Conservation (phyloP, 2,888 invertebrate species). For the Torymus auratus region DNA sequence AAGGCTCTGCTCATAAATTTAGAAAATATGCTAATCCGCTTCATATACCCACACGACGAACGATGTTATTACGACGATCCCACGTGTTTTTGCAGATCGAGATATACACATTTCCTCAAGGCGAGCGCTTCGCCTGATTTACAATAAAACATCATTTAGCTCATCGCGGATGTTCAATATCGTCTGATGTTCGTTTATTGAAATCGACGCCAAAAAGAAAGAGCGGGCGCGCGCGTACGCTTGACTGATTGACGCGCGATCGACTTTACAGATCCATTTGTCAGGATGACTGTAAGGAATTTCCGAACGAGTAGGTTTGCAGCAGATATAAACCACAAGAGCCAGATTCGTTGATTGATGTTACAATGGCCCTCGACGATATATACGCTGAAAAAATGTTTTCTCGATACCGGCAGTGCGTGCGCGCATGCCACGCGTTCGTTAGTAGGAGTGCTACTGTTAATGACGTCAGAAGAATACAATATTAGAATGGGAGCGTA, state of each 20-base stretch:
- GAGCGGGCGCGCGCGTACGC: background rate
- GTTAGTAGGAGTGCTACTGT: slow-evolving; percentile 12
- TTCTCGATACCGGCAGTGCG: background rate
- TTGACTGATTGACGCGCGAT: slow-evolving; percentile 49
- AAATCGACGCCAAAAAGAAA: slow-evolving; percentile 37
- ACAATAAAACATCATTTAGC: slow-evolving; percentile 14
- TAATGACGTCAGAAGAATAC: slow-evolving; percentile 49
- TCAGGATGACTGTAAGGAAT: slow-evolving; percentile 50
- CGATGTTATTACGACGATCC: too few species aligned
- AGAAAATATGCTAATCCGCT: slow-evolving; percentile 19
- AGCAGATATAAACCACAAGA: slow-evolving; percentile 10
- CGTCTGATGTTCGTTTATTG: slow-evolving; percentile 39
- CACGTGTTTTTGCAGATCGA: background rate
- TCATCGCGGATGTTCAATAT: background rate
- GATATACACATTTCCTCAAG: background rate
- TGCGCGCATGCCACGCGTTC: background rate
- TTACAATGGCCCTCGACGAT: slow-evolving; percentile 29
- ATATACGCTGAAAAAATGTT: slow-evolving; percentile 10
- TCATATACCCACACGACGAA: background rate
- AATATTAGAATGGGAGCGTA: too few species aligned
- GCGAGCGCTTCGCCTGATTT: background rate
- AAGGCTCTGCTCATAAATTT: background rate
- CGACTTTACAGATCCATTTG: slow-evolving; percentile 50
- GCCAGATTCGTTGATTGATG: slow-evolving; percentile 41
- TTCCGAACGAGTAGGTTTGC: slow-evolving; percentile 34